Percentiles rank a stretch among this genome's conserved stretches.
phyloP scores from a whole-genome alignment of 37 sponge, comb jelly and placozoan genomes.

The Tethya wilhelma region DNA sequence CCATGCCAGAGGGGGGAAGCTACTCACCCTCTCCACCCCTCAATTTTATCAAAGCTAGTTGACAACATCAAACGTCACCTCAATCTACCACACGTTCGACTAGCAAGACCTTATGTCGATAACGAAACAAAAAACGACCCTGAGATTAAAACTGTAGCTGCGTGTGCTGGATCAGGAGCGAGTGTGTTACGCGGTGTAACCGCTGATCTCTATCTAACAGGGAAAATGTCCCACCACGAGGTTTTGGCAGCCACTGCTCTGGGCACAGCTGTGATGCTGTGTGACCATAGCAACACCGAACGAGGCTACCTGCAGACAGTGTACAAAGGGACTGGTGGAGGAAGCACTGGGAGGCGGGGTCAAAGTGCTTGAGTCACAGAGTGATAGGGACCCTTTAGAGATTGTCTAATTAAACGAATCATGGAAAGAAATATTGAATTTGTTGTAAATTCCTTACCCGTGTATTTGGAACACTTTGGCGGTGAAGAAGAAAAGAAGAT shows the following conservation, averaged over 20 bases:
- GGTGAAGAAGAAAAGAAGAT: too few relatives aligned
- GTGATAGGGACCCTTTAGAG: conserved; percentile 76
- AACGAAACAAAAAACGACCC: neutral
- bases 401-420: conserved; percentile 55
- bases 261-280: conserved; percentile 82
- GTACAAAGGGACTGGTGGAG: conserved; percentile 41
- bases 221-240: conserved; percentile 96
- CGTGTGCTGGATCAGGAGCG: conserved; percentile 92
- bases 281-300: conserved; percentile 97
- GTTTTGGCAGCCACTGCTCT: conserved; percentile 83
- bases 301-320: conserved; percentile 77
- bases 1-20: conserved; percentile 43
- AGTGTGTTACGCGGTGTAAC: conserved; percentile 66
- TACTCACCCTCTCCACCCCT: conserved; percentile 56
- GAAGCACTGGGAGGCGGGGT: conserved; percentile 30
- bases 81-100: conserved; percentile 51
- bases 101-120: conserved; percentile 42
- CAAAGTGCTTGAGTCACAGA: conserved; percentile 51
- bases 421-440: too few relatives aligned
- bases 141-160: conserved; percentile 64
- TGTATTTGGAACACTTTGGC: too few relatives aligned
- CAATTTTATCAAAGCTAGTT: conserved; percentile 48
- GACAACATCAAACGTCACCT: conserved; percentile 69
- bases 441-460: too few relatives aligned
- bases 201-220: conserved; percentile 84